Base-by-base conservation (phyloP, 35 echinoderm and acorn worm species). In the Eucidaris tribuloides region DNA sequence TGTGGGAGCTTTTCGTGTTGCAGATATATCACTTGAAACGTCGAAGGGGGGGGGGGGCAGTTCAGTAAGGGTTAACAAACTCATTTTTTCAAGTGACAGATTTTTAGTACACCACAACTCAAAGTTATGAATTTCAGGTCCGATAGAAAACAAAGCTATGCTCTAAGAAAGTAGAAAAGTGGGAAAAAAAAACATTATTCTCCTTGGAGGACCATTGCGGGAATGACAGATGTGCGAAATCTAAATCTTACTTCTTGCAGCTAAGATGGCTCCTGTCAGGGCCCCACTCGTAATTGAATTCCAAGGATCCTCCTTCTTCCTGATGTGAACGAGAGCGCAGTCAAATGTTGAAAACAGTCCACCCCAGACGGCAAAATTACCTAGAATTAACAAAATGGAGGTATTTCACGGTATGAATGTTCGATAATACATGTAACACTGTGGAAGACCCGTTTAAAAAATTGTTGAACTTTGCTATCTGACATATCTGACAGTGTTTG, bases 351-450 rank as follows among this genome's bases (percentile, higher is more conserved):
- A 99, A 68, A 99, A 99, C 54, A 99, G 80, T 36, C 96, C 96
- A 79, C 96, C 96, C 96, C 96, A 99, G 2, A 99, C 84, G 42
- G 96, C 96, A 93, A 99, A 99, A 77, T 99, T 99, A 62, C 96
- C 96, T 99, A 80, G 49, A 54, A 54, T n/a, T 13, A 11, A 54
- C n/a, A 9, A 11, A 9, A 11, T 54, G 58, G 33, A 22, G 33
- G 33, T 62, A 3, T 3, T 27, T 62, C 17, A 62, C 24, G 17
- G 22, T 62, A 31, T 31, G 33, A 3, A 3, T 62, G 24, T 62
- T 3, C 58, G 4, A n/a, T n/a, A n/a, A n/a, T n/a, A n/a, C n/a
- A n/a, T n/a, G n/a, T n/a, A n/a, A n/a, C n/a, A n/a, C n/a, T n/a
- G n/a, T n/a, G n/a, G n/a, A n/a, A n/a, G n/a, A n/a, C n/a, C n/a